Evolutionary conservation across 2,888 invertebrate genomes (phyloP).

Genomic region (Tipula confusa): DNA sequence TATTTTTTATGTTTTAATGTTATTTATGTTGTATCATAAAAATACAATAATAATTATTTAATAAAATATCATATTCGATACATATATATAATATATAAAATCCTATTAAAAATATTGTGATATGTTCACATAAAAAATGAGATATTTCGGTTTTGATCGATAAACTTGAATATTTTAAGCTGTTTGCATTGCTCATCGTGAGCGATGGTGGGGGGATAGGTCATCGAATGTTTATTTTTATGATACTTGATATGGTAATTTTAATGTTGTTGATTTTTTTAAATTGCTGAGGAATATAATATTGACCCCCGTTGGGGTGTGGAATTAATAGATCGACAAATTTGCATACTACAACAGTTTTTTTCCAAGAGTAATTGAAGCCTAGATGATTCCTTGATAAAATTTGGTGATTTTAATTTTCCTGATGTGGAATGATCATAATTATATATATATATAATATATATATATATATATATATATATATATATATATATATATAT

Average conservation of each 20-base stretch:
- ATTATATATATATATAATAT: no score
- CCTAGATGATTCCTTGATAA: no score
- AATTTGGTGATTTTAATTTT: no score
- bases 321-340: no score
- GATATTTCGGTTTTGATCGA: not conserved
- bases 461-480: no score
- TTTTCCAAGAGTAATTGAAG: no score
- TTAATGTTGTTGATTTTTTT: no score
- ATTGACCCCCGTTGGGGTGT: no score
- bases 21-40: not conserved
- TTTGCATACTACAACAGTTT: no score
- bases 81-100: not conserved
- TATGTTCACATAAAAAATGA: not conserved
- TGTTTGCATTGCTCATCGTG: not conserved
- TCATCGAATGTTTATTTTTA: not conserved
- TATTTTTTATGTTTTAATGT: not conserved
- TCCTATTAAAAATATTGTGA: not conserved
- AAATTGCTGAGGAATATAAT: no score
- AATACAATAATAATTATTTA: slow-evolving; percentile 25
- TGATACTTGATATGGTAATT: not conserved
- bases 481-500: no score
- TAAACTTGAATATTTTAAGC: not conserved
- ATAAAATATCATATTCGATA: slow-evolving; percentile 3
- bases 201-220: not conserved
- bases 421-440: no score